phyloP scores from a whole-genome alignment of 2,113 vertebrate species.

The Corvus cornix region DNA sequence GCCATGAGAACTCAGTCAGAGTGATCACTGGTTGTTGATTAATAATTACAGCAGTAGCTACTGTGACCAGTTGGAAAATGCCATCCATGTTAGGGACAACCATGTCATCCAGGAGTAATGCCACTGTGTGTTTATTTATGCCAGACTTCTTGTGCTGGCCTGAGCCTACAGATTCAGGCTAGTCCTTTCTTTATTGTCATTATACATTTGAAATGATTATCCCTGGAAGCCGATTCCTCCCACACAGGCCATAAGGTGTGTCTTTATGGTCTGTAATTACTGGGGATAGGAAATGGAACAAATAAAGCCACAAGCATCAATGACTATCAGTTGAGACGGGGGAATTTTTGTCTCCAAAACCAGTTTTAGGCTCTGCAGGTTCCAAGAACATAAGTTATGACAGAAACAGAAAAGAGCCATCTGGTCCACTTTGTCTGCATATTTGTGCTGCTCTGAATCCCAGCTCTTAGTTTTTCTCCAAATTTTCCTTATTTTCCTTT shows the following conservation, averaged over 20 bases:
- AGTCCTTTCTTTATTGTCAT: not conserved
- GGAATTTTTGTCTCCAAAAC: constrained; percentile 26
- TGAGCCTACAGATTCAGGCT: not conserved
- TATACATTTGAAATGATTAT: not conserved
- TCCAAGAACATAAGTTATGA: constrained; percentile 53
- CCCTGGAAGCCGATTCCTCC: not conserved
- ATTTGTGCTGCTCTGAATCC: constrained; percentile 1
- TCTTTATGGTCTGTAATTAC: constrained; percentile 31
- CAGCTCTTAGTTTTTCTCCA: not conserved
- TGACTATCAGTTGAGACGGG: not conserved
- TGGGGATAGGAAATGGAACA: not conserved
- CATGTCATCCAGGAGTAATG: not conserved
- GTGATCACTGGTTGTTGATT: not conserved
- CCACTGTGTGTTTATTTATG: not conserved
- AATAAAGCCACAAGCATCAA: constrained; percentile 37
- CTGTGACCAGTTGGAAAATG: not conserved
- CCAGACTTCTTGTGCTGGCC: not conserved
- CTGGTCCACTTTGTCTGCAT: constrained; percentile 37
- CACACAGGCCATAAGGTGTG: not conserved
- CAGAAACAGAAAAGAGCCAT: constrained; percentile 40
- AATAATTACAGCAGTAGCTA: not conserved
- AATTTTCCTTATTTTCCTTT: not conserved
- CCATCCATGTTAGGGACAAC: not conserved
- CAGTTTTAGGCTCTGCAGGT: constrained; percentile 32
- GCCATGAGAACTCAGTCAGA: not conserved